Percentiles rank a stretch among this genome's conserved stretches.
These are phyloP conservation scores for Sminthurides bifidus DNA, from an alignment of 1,140 invertebrate genomes.

Conservation along the genomic window DNA sequence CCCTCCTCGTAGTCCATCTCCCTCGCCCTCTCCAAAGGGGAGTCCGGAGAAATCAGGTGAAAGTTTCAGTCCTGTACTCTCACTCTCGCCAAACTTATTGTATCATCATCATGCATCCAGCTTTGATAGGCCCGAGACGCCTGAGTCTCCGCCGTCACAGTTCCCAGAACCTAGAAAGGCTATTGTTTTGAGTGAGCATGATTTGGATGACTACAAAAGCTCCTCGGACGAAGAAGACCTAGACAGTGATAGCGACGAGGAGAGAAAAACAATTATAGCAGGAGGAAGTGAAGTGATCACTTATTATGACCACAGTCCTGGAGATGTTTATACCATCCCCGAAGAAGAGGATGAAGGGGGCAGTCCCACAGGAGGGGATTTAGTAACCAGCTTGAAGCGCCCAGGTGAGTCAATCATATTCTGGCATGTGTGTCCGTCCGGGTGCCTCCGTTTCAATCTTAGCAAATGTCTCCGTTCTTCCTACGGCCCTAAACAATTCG, in stretches of 20 bases:
- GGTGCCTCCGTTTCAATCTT: conserved; percentile 16
- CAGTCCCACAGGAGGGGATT: conserved; percentile 41
- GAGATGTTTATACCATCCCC: conserved; percentile 45
- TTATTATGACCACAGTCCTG: conserved; percentile 42
- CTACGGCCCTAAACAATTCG: too few relatives aligned
- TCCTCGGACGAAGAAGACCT: conserved; percentile 28
- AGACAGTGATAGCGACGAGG: conserved; percentile 28
- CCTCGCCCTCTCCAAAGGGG: conserved; percentile 15
- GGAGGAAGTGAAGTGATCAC: conserved; percentile 14
- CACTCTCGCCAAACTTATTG: not conserved
- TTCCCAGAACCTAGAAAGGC: conserved; percentile 23
- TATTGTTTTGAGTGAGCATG: conserved; percentile 26
- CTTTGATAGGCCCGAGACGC: conserved; percentile 8
- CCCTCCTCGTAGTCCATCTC: conserved; percentile 8
- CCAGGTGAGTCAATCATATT: conserved; percentile 24
- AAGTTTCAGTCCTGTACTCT: conserved; percentile 12
- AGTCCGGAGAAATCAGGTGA: conserved; percentile 13
- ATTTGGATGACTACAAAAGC: conserved; percentile 29
- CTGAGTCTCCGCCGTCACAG: conserved; percentile 23
- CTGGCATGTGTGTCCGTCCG: conserved; percentile 15
- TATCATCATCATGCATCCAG: not conserved
- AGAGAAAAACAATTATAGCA: conserved; percentile 6
- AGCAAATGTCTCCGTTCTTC: too few relatives aligned
- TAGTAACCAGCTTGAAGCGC: conserved; percentile 39
- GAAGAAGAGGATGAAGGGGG: conserved; percentile 44